Percentiles rank a stretch among this genome's conserved stretches.
phyloP scores from a whole-genome alignment of 2,113 vertebrate genomes.

The Saccopteryx leptura region DNA sequence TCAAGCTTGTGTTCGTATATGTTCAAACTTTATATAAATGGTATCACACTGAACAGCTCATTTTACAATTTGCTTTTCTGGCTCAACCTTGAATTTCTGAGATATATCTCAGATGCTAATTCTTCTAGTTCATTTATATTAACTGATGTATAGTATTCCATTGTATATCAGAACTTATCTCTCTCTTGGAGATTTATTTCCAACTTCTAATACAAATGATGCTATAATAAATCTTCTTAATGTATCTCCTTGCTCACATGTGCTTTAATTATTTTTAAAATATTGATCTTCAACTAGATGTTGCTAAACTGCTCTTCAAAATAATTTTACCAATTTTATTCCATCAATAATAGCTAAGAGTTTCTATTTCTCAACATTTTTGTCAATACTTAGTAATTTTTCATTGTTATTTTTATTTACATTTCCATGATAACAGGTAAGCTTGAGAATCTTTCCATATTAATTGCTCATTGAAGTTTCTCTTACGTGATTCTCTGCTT shows the following conservation, averaged over 20 bases:
- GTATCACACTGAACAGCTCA: constrained; percentile 69
- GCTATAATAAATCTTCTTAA: constrained; percentile 46
- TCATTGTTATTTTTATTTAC: constrained; percentile 46
- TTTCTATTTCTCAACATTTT: constrained; percentile 52
- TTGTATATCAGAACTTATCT: constrained; percentile 48
- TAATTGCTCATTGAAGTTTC: constrained; percentile 55
- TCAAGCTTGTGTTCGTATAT: constrained; percentile 47
- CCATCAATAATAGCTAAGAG: constrained; percentile 1
- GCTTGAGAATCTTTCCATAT: constrained; percentile 44
- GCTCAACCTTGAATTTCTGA: constrained; percentile 57
- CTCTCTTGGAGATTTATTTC: constrained; percentile 55
- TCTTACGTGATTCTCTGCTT: constrained; percentile 44
- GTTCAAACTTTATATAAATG: constrained; percentile 81
- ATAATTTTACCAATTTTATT: constrained; percentile 42
- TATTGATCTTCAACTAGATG: background rate
- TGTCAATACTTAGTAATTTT: background rate
- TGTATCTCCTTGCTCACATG: background rate
- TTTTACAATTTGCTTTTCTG: constrained; percentile 68
- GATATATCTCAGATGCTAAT: constrained; percentile 37
- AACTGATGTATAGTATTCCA: constrained; percentile 82
- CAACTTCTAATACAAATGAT: constrained; percentile 27
- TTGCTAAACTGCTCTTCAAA: constrained; percentile 53
- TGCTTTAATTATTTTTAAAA: constrained; percentile 52
- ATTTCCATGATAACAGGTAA: constrained; percentile 42
- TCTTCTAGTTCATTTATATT: constrained; percentile 64